Base-by-base conservation (phyloP, 2,113 vertebrate species). In the Rynchops niger region DNA sequence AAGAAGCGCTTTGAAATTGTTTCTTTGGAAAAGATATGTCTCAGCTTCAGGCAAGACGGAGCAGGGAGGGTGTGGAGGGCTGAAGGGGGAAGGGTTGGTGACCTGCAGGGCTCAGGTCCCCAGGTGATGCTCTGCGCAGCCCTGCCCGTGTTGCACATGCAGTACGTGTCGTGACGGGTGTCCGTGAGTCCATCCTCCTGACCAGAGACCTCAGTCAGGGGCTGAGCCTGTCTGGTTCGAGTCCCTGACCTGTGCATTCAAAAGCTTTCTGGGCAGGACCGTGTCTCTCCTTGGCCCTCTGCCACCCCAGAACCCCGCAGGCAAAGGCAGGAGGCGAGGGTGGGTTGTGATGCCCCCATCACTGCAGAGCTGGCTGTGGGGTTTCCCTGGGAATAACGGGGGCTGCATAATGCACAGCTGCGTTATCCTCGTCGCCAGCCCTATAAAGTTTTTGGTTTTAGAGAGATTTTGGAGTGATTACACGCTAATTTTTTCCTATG, bases 41-140 rank as follows among this genome's bases (percentile, higher is more conserved):
- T 69, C 38, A 21, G 17, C 27, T 32, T 42, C 45, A 25, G 67
- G n/a, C 30, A 23, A 22, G 15, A 26, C 4, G 12, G n/a, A 32
- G 5, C 20, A 27, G 30, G 43, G 16, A 26, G 69, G 40, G 32
- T 38, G 36, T 11, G 50, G 20, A 59, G 66, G n/a, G 40, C 45
- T 19, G 38, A 77, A 76, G 52, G 53, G 9, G 36, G 11, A 19
- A 29, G 15, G 29, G 6, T 22, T 11, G 38, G 21, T 3, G 25
- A 17, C 26, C 38, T 4, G 6, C 11, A 0, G 8, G 0, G 3
- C 40, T 38, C 30, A 1, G 5, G 0, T 5, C 53, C 3, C 1
- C 61, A 12, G 34, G 1, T 4, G 52, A 36, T 40, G 67, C 32
- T 18, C 27, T 8, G 19, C 3, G 23, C 3, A 0, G 27, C 32